Evolutionary conservation across 2,888 invertebrate genomes (phyloP).

Genomic region (Agriopis marginaria): DNA sequence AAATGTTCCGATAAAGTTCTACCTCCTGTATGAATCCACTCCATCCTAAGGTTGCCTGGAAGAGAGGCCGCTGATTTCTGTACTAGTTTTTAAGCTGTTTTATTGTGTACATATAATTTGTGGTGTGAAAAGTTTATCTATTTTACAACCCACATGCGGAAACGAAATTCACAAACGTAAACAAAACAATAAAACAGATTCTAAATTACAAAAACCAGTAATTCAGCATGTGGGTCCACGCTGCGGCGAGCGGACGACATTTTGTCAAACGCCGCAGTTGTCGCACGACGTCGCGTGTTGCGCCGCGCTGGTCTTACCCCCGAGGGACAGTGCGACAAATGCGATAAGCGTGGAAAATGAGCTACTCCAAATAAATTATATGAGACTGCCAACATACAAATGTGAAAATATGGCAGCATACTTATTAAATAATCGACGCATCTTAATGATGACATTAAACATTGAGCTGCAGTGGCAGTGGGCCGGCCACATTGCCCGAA

Average conservation of each 20-base stretch:
- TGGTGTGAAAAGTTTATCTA: neutral
- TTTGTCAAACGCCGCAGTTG: conserved; percentile 39
- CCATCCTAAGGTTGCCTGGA: too few species aligned
- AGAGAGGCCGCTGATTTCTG: too few species aligned
- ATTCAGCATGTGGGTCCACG: conserved; percentile 27
- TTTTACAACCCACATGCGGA: neutral
- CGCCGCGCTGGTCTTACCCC: conserved; percentile 33
- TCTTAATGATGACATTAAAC: too few species aligned
- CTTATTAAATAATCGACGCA: too few species aligned
- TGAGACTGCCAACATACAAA: neutral
- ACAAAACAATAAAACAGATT: conserved; percentile 32
- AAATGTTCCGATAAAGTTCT: too few species aligned
- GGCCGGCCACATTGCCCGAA: too few species aligned
- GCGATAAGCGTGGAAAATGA: conserved; percentile 46
- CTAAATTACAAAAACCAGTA: conserved; percentile 37
- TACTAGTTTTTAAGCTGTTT: too few species aligned
- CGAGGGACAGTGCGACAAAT: conserved; percentile 42
- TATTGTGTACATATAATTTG: too few species aligned
- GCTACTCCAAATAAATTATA: conserved; percentile 38
- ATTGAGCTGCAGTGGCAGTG: too few species aligned
- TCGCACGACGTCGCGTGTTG: conserved; percentile 24
- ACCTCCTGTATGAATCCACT: too few species aligned
- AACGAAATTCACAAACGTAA: conserved; percentile 20
- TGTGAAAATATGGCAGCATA: neutral
- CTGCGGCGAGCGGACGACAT: conserved; percentile 23